Conservation (phyloP, 2,113 vertebrate species). For the Telmatochromis brachygnathus region DNA sequence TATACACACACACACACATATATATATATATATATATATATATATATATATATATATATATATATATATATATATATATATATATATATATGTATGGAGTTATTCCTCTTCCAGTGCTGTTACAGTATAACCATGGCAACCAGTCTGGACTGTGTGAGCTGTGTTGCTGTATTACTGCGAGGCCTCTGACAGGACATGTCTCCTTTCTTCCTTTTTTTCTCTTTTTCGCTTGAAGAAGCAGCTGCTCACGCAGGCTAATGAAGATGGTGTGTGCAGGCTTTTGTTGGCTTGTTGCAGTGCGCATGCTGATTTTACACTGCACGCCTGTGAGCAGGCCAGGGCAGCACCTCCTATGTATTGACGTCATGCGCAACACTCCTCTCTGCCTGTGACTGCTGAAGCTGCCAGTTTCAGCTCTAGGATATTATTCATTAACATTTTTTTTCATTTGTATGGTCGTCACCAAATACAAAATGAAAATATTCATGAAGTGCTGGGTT, state of each 20-base stretch:
- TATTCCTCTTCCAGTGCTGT: neutral
- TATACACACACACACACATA: too few relatives aligned
- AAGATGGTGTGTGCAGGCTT: neutral
- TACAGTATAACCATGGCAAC: conserved; percentile 26
- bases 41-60: accelerated
- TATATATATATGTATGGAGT: neutral
- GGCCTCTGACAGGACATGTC: neutral
- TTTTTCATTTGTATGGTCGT: neutral
- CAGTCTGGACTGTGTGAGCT: neutral
- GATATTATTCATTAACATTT: neutral
- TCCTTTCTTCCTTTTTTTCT: neutral
- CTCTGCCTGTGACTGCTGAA: neutral
- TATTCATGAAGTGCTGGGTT: neutral
- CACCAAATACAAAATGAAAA: neutral
- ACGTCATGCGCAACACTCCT: neutral
- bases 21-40: neutral
- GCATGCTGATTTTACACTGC: neutral
- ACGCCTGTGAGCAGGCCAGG: neutral
- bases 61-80: too few relatives aligned
- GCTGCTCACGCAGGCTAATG: neutral
- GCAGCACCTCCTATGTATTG: neutral
- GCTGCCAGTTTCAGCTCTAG: neutral
- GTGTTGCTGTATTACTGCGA: conserved; percentile 17
- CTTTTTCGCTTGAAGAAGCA: neutral
- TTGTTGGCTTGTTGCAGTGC: neutral